Evolutionary conservation across 2,888 invertebrate genomes (phyloP), one percentile per base, ranked within the genome.

Genomic region (Thymelicus sylvestris): DNA sequence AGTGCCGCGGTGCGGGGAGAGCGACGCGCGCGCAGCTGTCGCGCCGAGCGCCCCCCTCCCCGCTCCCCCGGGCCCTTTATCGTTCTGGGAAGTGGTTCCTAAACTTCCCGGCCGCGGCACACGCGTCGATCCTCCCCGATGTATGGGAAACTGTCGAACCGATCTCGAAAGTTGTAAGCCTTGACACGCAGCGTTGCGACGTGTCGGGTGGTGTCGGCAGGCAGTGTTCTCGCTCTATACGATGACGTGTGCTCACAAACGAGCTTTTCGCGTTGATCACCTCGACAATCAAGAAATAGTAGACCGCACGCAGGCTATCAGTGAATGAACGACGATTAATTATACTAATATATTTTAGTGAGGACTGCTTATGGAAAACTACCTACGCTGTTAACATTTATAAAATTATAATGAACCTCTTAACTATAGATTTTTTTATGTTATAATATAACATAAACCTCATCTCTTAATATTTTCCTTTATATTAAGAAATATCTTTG

Each of bases 61-160:
- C 81, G 73, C 72, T 75, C 76, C 73, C 76, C 81, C 84, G 83
- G 87, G 87, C 90, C 91, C 92, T 90, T 89, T 90, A 91, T 92
- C 92, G 92, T 93, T 93, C 93, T 93, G 92, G 93, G 93, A 92
- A 93, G 91, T 92, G 91, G 93, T 92, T 93, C 93, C 93, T 92
- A 89, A 91, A 87, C 92, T 92, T 93, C 93, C 93, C 93, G 88
- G 86, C 84, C 79, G 87, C 84, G 91, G 89, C 91, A 87, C 82
- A 87, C 83, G 76, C 80, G 76, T 76, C 72, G 80, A 81, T 81
- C 80, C 81, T 84, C 81, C 80, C 83, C 77, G 73, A 76, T 72
- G 65, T 77, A 78, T 82, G 83, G 84, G 87, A 82, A 81, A 74
- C 74, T 70, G 72, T 67, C 68, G 72, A 72, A 68, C 72, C 68